Evolutionary conservation across 2,888 invertebrate genomes (phyloP), one percentile per base, ranked within the genome.

Genomic region (Agapostemon virescens): DNA sequence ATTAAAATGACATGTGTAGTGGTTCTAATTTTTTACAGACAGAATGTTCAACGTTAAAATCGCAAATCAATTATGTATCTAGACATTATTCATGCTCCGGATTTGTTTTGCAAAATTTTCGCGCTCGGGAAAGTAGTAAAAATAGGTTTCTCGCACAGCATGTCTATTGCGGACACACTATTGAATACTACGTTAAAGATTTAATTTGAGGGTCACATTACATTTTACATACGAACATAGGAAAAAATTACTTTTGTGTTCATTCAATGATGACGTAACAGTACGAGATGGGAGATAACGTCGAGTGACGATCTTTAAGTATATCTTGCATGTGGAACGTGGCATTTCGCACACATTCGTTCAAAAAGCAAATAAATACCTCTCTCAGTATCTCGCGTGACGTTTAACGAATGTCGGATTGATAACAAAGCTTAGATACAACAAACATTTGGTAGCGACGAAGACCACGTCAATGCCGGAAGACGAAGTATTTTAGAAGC

Each of bases 311-410:
- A 36, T 63, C n/a, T n/a, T 63, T 36, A 63, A 63, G 11, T 11
- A 63, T 63, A 9, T 63, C 63, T 36, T n/a, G 36, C 63, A n/a
- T 20, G 63, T 5, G 36, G 63, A 63, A 36, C 63, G 63, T 36
- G 33, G 33, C 63, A n/a, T 63, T 61, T 61, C 20, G 61, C 61
- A 36, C n/a, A 63, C 63, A 36, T 63, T 36, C 63, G 36, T 36
- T 63, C n/a, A 13, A 36, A 63, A n/a, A 20, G n/a, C 33, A 63
- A 63, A 63, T 63, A 63, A 63, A 63, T 33, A 61, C 58, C 23
- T 23, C 40, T 6, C 30, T 20, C 63, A 20, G 42, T 42, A 67
- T 67, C 42, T 67, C 17, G 20, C 20, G 36, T 69, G 33, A 52
- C 45, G 52, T 52, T 49, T 17, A 40, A 26, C 52, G 26, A 70